These are phyloP conservation scores for Baronia brevicornis DNA, from an alignment of 2,888 invertebrate species.

Conservation along the genomic window DNA sequence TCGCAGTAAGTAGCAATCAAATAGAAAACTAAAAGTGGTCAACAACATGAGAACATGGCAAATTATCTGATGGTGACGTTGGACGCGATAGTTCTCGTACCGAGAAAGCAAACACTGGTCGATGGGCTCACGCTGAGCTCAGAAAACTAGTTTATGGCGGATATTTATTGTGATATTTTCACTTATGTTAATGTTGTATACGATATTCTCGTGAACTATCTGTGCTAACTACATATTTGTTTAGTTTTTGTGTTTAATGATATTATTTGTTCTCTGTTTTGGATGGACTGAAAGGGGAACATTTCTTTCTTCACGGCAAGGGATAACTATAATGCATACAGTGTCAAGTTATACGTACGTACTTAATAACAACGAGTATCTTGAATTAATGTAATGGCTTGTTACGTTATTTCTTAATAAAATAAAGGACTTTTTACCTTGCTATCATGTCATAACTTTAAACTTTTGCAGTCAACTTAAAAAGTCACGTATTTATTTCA, in stretches of 20 bases:
- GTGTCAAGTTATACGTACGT: constrained; percentile 32
- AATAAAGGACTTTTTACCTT: too few species aligned
- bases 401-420: constrained; percentile 2
- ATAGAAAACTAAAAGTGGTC: constrained; percentile 13
- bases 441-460: too few species aligned
- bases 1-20: too few species aligned
- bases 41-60: constrained; percentile 10
- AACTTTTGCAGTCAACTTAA: too few species aligned
- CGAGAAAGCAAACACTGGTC: constrained; percentile 50
- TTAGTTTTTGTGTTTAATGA: too few species aligned
- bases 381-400: not conserved
- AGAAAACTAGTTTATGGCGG: constrained; percentile 41
- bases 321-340: too few species aligned
- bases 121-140: constrained; percentile 18
- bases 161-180: constrained; percentile 58
- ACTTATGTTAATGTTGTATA: constrained; percentile 64
- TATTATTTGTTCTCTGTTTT: too few species aligned
- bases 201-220: constrained; percentile 45
- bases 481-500: too few species aligned
- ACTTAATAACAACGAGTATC: too few species aligned
- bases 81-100: constrained; percentile 31
- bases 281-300: too few species aligned
- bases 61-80: constrained; percentile 23
- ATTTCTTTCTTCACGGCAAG: too few species aligned
- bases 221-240: too few species aligned